Percentiles rank a stretch among this genome's conserved stretches.
Conservation (phyloP, 2,797 vertebrate genomes). For the Peromyscus aztecus region DNA sequence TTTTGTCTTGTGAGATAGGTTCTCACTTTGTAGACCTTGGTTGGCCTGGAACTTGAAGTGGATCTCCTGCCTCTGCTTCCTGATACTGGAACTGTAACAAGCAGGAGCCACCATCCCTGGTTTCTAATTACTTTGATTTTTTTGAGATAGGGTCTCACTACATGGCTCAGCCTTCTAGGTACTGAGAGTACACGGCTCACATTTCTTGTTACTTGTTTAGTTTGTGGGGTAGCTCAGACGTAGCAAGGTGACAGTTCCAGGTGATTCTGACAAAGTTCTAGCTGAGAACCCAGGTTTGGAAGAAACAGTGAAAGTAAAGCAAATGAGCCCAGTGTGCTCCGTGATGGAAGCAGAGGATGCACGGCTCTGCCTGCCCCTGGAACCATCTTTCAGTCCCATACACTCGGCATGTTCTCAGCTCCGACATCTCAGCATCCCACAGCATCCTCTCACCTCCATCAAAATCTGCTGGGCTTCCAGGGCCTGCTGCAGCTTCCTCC, state of each 20-base stretch:
- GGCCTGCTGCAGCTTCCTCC: slow-evolving; percentile 86
- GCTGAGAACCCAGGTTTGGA: neutral
- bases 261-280: neutral
- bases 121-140: neutral
- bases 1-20: neutral
- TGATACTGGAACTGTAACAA: neutral
- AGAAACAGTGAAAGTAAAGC: neutral
- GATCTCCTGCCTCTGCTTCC: neutral
- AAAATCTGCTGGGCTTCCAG: slow-evolving; percentile 91
- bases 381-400: neutral
- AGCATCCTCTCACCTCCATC: slow-evolving; percentile 88
- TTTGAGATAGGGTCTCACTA: neutral
- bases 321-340: neutral
- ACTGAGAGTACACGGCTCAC: neutral
- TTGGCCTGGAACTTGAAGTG: neutral
- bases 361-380: fast-evolving
- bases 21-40: neutral
- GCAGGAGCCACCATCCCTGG: neutral
- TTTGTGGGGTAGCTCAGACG: neutral
- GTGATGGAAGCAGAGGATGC: neutral
- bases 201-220: neutral
- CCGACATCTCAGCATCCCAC: neutral
- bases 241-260: neutral
- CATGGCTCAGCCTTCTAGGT: neutral
- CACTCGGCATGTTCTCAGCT: neutral